These are phyloP conservation scores for Ellobius talpinus DNA, from an alignment of 2,113 vertebrate genomes.

Conservation along the genomic window DNA sequence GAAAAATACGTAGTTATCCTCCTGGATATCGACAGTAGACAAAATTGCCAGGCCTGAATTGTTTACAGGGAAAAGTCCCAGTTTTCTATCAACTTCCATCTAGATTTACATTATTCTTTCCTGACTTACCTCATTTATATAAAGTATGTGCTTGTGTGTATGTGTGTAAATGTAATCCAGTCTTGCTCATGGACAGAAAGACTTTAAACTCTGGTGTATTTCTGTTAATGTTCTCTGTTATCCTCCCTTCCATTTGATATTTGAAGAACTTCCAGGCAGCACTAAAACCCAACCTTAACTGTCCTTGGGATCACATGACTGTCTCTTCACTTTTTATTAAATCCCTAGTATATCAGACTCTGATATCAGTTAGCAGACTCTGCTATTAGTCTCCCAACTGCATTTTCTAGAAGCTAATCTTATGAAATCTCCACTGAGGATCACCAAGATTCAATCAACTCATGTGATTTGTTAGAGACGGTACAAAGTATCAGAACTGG, in stretches of 20 bases:
- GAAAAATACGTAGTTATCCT: no score
- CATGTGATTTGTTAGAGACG: neutral
- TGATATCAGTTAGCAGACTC: neutral
- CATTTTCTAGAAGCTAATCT: neutral
- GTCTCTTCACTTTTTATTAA: neutral
- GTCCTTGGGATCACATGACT: neutral
- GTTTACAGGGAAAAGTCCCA: neutral
- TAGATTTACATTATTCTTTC: neutral
- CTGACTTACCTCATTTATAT: neutral
- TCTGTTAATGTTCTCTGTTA: neutral
- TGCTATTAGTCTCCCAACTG: neutral
- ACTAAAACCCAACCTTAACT: neutral
- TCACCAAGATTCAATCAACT: neutral
- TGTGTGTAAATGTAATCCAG: neutral
- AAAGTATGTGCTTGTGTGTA: neutral
- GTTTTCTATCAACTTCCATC: neutral
- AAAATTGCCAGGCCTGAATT: no score
- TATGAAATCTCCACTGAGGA: no score
- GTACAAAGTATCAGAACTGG: neutral
- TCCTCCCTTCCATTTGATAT: neutral
- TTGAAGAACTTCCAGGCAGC: constrained; percentile 30
- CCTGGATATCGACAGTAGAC: no score
- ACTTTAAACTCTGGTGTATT: neutral
- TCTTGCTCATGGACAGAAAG: neutral
- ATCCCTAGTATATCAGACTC: neutral